A percentile compares a stretch with the other conserved stretches of the same genome.
Evolutionary conservation across 2,113 vertebrate genomes (phyloP).

Genomic region (Nesospiza acunhae): DNA sequence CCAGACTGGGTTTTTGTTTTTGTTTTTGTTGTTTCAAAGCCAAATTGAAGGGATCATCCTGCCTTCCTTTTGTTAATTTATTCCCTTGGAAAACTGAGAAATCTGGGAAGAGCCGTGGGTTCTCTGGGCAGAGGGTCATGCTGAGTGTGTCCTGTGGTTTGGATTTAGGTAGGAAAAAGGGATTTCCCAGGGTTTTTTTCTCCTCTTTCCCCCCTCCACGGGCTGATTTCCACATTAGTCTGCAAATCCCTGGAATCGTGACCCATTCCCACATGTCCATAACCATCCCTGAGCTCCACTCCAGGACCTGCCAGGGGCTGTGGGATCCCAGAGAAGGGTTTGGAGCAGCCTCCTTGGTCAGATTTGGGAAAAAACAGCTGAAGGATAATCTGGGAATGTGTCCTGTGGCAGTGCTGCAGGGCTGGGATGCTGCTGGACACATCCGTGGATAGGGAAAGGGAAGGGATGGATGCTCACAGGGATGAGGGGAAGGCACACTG

Average conservation of each 20-base stretch:
- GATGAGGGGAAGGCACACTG: background rate
- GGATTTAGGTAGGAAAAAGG: background rate
- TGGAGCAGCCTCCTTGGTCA: background rate
- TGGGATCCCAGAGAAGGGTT: background rate
- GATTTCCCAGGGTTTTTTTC: background rate
- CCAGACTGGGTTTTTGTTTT: background rate
- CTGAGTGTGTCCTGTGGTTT: background rate
- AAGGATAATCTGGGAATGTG: background rate
- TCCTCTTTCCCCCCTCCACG: background rate
- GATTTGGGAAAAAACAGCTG: background rate
- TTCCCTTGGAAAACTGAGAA: background rate
- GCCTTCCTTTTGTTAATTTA: slow-evolving; percentile 17
- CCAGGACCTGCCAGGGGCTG: background rate
- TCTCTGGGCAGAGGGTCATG: background rate
- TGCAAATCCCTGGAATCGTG: background rate
- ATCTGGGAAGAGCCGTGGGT: background rate
- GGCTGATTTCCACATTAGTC: background rate
- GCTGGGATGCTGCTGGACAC: background rate
- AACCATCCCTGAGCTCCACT: background rate
- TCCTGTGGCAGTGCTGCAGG: rapidly evolving
- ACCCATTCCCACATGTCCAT: rapidly evolving
- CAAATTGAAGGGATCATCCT: background rate
- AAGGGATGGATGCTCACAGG: background rate
- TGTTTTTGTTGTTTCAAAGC: background rate
- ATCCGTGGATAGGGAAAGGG: rapidly evolving